These are phyloP conservation scores for Chlamydotis undulata DNA, from an alignment of 2,113 vertebrate species.

Conservation along the genomic window DNA sequence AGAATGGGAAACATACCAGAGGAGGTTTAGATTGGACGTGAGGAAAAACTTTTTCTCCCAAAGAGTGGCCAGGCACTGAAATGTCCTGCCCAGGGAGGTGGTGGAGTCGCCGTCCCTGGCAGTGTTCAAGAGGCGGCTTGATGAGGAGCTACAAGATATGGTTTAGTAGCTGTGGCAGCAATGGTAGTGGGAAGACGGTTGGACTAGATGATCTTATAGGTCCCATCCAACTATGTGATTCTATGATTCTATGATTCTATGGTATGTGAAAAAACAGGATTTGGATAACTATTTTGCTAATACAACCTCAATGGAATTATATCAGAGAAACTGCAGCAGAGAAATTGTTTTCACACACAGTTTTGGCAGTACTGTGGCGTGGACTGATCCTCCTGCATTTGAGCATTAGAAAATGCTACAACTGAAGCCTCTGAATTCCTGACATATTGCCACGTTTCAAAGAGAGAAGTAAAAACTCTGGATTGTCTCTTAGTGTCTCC, in stretches of 20 bases:
- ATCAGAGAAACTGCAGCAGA: accelerated
- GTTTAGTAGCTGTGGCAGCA: no score
- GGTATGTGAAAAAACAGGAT: not conserved
- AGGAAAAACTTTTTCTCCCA: no score
- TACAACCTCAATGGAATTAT: not conserved
- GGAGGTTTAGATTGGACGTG: no score
- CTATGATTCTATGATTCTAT: no score
- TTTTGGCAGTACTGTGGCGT: not conserved
- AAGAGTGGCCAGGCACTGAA: no score
- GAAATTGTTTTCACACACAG: not conserved
- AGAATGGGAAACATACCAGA: not conserved
- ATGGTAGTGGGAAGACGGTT: no score
- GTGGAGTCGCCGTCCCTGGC: no score
- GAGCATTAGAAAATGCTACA: not conserved
- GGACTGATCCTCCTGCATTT: not conserved
- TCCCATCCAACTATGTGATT: no score
- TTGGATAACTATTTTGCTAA: not conserved
- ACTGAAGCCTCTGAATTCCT: not conserved
- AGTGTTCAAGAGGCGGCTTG: no score
- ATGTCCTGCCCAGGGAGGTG: no score
- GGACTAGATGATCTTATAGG: no score
- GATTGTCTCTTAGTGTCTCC: not conserved
- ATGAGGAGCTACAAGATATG: no score
- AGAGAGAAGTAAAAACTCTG: not conserved
- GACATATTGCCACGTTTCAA: not conserved